A percentile compares a stretch with the other conserved stretches of the same genome.
phyloP scores from a whole-genome alignment of 2,888 invertebrate genomes.

The Meiosimyza decipiens region DNA sequence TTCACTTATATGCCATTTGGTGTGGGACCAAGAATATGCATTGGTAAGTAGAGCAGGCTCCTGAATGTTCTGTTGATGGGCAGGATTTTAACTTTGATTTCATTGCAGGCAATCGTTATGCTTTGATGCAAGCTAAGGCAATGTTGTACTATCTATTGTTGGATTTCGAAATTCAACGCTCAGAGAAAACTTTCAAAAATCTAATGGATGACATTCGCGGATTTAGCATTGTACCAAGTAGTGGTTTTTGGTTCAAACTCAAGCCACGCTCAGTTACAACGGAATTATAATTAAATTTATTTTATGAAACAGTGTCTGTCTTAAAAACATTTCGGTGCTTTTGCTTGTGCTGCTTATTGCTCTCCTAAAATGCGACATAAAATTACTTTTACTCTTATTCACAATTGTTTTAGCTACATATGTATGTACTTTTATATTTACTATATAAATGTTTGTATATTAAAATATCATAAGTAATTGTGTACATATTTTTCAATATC shows the following conservation, averaged over 20 bases:
- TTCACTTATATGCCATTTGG: conserved; percentile 71
- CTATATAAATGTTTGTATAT: too few species aligned
- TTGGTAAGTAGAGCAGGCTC: conserved; percentile 64
- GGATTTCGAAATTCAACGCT: conserved; percentile 48
- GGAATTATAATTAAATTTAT: background rate
- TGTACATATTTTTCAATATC: too few species aligned
- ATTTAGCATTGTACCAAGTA: conserved; percentile 44
- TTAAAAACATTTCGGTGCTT: background rate
- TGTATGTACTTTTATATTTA: too few species aligned
- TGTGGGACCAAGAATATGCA: conserved; percentile 72
- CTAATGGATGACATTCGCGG: conserved; percentile 44
- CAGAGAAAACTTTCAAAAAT: conserved; percentile 46
- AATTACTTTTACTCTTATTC: too few species aligned
- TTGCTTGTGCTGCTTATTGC: background rate
- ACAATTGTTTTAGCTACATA: too few species aligned
- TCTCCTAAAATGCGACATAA: background rate
- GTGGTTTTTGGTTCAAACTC: conserved; percentile 48
- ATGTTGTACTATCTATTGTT: conserved; percentile 50
- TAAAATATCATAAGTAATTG: too few species aligned
- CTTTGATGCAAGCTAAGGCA: conserved; percentile 48
- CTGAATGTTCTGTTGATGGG: conserved; percentile 63
- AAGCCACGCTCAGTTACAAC: conserved; percentile 22
- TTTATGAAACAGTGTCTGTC: background rate
- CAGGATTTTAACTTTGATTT: conserved; percentile 67
- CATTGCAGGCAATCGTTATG: conserved; percentile 48